phyloP scores from a whole-genome alignment of 2,888 invertebrate species.

The Melangyna quadrimaculata region DNA sequence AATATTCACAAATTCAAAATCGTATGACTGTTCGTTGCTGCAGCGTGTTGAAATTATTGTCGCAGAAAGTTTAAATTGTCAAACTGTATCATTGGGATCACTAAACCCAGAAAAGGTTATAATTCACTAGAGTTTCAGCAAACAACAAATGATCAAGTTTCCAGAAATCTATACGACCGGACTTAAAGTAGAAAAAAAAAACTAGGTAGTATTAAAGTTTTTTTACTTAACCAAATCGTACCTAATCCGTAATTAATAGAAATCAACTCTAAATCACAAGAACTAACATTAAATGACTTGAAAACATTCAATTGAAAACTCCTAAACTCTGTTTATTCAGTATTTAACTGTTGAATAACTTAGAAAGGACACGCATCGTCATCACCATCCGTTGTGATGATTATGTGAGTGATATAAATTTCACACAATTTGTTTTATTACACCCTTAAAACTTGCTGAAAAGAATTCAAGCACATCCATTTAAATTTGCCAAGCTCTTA shows the following conservation, averaged over 20 bases:
- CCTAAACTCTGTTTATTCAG: conserved; percentile 8
- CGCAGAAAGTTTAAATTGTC: too few species aligned
- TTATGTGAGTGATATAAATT: conserved; percentile 47
- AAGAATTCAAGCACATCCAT: conserved; percentile 4
- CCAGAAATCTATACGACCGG: too few species aligned
- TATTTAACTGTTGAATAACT: background rate
- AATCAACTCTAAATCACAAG: background rate
- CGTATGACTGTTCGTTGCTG: too few species aligned
- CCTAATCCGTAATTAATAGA: too few species aligned
- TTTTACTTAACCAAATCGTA: background rate
- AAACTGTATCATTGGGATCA: too few species aligned
- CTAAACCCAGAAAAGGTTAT: too few species aligned
- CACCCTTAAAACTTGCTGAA: conserved; percentile 46
- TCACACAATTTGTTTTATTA: conserved; percentile 63
- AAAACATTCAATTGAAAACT: conserved; percentile 10
- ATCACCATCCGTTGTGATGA: conserved; percentile 10
- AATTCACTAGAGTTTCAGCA: too few species aligned
- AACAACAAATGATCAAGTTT: too few species aligned
- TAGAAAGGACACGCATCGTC: background rate
- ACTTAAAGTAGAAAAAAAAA: too few species aligned
- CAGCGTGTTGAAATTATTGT: too few species aligned
- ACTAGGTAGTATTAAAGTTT: background rate
- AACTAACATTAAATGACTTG: conserved; percentile 12
- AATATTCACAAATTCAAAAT: too few species aligned
- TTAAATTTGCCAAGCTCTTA: background rate